Evolutionary conservation across 2,113 vertebrate genomes (phyloP).

Genomic region (Rutilus rutilus): DNA sequence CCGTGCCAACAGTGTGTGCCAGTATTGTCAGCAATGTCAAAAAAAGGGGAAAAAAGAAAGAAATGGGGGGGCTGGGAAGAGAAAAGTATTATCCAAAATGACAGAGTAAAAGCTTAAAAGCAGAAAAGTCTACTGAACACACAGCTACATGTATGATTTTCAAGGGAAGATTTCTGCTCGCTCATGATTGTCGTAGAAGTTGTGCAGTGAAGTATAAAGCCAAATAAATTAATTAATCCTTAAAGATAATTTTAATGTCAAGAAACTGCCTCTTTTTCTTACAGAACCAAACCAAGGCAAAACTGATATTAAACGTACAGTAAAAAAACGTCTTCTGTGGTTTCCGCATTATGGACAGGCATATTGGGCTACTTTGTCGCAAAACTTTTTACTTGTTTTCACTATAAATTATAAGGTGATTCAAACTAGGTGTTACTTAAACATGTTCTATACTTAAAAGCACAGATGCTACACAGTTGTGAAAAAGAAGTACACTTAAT

Average conservation of each 20-base stretch:
- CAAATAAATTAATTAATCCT: not conserved
- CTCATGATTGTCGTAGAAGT: not conserved
- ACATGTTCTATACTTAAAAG: not conserved
- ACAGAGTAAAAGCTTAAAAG: not conserved
- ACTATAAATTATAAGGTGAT: not conserved
- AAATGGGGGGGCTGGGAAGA: not conserved
- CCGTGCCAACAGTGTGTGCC: slow-evolving; percentile 28
- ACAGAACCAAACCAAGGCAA: not conserved
- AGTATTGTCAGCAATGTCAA: slow-evolving; percentile 47
- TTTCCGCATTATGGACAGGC: not conserved
- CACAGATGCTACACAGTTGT: not conserved
- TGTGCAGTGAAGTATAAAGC: not conserved
- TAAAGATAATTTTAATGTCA: not conserved
- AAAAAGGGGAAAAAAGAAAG: not conserved
- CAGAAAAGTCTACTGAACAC: not conserved
- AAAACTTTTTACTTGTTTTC: not conserved
- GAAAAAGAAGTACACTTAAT: not conserved
- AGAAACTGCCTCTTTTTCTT: not conserved
- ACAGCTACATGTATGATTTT: not conserved
- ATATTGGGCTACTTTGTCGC: not conserved
- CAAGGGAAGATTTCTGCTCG: not conserved
- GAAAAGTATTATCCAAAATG: not conserved
- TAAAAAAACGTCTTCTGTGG: not conserved
- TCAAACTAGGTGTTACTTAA: not conserved
- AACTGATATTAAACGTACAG: not conserved